These are phyloP conservation scores for Microtus oregoni DNA, from an alignment of 2,113 vertebrate species.

Conservation along the genomic window DNA sequence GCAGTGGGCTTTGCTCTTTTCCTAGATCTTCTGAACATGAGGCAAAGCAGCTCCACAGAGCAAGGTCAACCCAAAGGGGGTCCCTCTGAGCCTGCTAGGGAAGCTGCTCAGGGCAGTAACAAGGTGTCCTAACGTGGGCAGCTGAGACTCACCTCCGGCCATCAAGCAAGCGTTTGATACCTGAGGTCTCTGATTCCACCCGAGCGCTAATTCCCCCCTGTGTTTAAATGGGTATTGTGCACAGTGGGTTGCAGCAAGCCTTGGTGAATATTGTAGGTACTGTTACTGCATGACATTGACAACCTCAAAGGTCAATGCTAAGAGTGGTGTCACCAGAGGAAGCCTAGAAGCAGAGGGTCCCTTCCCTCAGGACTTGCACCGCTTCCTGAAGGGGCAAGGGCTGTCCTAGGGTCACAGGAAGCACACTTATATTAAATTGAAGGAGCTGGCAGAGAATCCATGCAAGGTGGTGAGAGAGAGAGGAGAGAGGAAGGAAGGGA, in stretches of 20 bases:
- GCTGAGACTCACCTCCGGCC: not conserved
- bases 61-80: not conserved
- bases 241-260: not conserved
- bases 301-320: not conserved
- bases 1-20: not conserved
- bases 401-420: not conserved
- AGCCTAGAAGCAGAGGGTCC: not conserved
- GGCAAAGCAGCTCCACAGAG: not conserved
- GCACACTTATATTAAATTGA: not conserved
- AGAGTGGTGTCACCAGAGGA: not conserved
- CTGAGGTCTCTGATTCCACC: not conserved
- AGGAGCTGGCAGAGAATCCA: not conserved
- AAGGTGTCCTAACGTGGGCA: not conserved
- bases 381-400: not conserved
- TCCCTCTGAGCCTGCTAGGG: too few species aligned
- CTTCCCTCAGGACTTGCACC: not conserved
- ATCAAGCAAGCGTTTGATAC: not conserved
- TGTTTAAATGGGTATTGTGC: not conserved
- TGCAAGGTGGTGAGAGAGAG: not conserved
- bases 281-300: not conserved
- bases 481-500: fast-evolving
- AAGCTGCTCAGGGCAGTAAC: not conserved
- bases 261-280: not conserved
- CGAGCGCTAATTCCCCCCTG: not conserved
- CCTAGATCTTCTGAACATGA: not conserved